Conservation (phyloP, 2,113 vertebrate genomes). For the Psammodynastes pulverulentus region DNA sequence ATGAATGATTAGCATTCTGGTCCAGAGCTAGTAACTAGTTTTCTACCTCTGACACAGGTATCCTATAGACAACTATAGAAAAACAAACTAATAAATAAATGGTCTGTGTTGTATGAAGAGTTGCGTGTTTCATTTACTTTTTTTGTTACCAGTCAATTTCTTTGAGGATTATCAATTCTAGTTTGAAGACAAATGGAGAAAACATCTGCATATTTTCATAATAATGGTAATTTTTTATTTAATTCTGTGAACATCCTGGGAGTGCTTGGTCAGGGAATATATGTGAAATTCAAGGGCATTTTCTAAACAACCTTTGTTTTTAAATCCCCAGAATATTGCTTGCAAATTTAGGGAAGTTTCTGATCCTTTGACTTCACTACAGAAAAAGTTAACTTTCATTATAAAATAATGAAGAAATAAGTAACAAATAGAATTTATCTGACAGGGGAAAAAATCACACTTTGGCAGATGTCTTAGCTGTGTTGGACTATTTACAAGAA, state of each 20-base stretch:
- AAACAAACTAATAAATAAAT: not conserved
- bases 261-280: not conserved
- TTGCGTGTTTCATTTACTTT: not conserved
- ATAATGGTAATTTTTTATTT: not conserved
- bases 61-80: not conserved
- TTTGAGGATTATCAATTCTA: not conserved
- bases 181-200: not conserved
- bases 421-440: conserved; percentile 42
- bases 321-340: conserved; percentile 31
- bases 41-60: no score
- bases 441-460: conserved; percentile 46
- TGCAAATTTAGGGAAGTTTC: conserved; percentile 45
- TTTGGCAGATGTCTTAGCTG: conserved; percentile 68
- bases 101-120: not conserved
- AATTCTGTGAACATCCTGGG: not conserved
- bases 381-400: conserved; percentile 44
- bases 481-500: conserved; percentile 67
- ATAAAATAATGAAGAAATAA: conserved; percentile 47
- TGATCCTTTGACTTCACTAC: conserved; percentile 52
- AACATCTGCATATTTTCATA: not conserved
- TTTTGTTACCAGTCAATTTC: not conserved
- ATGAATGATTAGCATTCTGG: not conserved
- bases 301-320: conserved; percentile 4
- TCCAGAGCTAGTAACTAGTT: not conserved
- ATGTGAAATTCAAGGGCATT: conserved; percentile 1